Percentiles rank a stretch among this genome's conserved stretches.
Conservation (phyloP, 2,797 vertebrate species). For the Tapera naevia region DNA sequence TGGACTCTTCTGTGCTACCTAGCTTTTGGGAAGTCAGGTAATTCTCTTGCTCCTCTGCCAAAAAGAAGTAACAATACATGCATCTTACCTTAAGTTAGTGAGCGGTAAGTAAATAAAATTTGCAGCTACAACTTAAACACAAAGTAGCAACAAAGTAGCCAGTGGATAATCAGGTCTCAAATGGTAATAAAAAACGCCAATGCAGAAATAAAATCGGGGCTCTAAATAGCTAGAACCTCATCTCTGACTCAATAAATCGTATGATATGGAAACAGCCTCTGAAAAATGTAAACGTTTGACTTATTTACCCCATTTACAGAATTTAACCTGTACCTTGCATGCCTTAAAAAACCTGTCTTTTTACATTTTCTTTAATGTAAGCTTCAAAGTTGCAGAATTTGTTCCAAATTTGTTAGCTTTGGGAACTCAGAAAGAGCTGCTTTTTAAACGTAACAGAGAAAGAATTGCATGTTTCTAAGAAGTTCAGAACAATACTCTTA, state of each 20-base stretch:
- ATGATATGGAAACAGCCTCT: neutral
- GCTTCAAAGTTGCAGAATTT: neutral
- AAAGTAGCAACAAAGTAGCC: neutral
- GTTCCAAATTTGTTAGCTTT: neutral
- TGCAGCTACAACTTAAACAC: neutral
- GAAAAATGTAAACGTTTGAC: neutral
- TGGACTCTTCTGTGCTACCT: neutral
- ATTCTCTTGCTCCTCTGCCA: neutral
- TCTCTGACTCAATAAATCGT: neutral
- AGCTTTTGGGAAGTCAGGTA: neutral
- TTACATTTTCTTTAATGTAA: neutral
- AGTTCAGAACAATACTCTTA: neutral
- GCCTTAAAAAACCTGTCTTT: neutral
- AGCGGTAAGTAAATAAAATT: neutral
- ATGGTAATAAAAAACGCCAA: neutral
- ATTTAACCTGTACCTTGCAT: neutral
- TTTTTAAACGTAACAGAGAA: neutral
- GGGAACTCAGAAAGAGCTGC: neutral
- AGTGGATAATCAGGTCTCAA: neutral
- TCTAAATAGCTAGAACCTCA: neutral
- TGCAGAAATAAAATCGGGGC: neutral
- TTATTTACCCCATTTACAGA: neutral
- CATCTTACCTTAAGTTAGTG: neutral
- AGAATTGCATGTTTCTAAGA: neutral
- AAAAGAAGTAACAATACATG: neutral